Base-by-base conservation (phyloP, 2,113 vertebrate species). In the Rhea americana region DNA sequence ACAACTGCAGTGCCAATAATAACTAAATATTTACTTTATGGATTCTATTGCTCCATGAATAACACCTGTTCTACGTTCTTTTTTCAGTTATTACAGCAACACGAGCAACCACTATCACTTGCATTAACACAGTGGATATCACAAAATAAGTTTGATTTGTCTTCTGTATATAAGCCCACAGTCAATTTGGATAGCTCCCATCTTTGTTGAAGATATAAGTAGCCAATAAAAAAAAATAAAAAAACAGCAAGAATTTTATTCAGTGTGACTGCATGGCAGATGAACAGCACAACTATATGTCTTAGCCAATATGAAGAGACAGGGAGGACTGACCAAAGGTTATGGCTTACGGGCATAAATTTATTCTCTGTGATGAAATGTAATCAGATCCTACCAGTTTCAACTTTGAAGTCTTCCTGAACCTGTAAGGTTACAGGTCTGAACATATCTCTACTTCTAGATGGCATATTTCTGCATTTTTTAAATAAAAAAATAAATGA, bases 321-420 rank as follows among this genome's bases (percentile, higher is more conserved):
- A 94, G 89, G 90, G 86, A 85, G 95, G 74, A 95, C 53, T 92
- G 93, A 91, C 88, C 91, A 97, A 95, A 98, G 93, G 94, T 95
- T 96, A 96, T 47, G 6, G 92, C 89, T 94, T 87, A 45, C 58
- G 91, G 96, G 95, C 96, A 97, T 96, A 96, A 96, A 97, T 97
- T 94, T 94, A 84, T 95, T 91, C 91, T 96, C 94, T 97, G 92
- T 73, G 68, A 90, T 62, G 89, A 95, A 96, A 95, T 93, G 97
- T 97, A 98, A 98, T 90, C 85, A 76, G 94, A 98, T 94, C 96
- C 91, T 22, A 89, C 93, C 79, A 95, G 94, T 97, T 97, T 97
- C 95, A 89, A 94, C 96, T 97, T 96, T 97, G 96, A 98, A 98
- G 96, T 96, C 93, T 96, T 96, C 93, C 94, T 96, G 93, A 96